phyloP scores from a whole-genome alignment of 2,888 invertebrate species.

The Ophion slaviceki region DNA sequence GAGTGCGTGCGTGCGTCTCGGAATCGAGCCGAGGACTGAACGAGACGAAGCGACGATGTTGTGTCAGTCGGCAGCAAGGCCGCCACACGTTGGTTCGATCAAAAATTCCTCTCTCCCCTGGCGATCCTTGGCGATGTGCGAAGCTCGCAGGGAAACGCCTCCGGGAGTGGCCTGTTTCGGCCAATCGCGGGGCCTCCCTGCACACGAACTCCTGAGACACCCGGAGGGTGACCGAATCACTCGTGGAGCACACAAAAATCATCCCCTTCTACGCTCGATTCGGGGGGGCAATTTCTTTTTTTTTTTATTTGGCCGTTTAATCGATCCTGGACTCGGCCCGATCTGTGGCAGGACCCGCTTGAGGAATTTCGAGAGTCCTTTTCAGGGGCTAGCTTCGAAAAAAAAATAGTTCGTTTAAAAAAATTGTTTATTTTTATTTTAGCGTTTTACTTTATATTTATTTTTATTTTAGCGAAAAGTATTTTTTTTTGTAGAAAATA shows the following conservation, averaged over 20 bases:
- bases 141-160: slow-evolving; percentile 71
- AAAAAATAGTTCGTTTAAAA: no score
- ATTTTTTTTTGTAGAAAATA: no score
- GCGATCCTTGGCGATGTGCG: slow-evolving; percentile 10
- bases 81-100: slow-evolving; percentile 68
- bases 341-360: no score
- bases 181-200: slow-evolving; percentile 73
- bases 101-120: slow-evolving; percentile 21
- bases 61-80: slow-evolving; percentile 56
- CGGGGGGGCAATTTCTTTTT: slow-evolving; percentile 41
- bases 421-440: no score
- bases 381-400: no score
- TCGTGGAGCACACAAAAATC: slow-evolving; percentile 31
- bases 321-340: background rate
- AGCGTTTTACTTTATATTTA: no score
- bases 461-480: no score
- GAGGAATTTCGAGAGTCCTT: no score
- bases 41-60: slow-evolving; percentile 62
- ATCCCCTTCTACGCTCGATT: slow-evolving; percentile 49
- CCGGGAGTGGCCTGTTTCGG: slow-evolving; percentile 76
- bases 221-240: slow-evolving; percentile 73
- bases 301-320: slow-evolving; percentile 38
- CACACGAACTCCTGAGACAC: slow-evolving; percentile 32
- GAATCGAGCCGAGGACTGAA: slow-evolving; percentile 79
- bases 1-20: slow-evolving; percentile 77